phyloP scores from a whole-genome alignment of 1,140 invertebrate species.

The Hetaerina americana region DNA sequence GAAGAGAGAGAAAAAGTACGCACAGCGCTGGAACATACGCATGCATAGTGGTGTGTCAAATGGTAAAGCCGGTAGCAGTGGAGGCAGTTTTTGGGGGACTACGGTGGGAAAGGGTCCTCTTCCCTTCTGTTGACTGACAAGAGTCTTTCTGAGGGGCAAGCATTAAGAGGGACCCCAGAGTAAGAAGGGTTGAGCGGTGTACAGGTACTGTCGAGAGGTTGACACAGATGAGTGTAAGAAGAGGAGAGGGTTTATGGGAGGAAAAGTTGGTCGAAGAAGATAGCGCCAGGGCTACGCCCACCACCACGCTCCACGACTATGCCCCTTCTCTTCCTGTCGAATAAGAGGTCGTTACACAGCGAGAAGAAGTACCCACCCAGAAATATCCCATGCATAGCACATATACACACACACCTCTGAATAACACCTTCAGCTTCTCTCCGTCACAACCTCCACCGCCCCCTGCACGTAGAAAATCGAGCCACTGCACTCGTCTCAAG shows the following conservation, averaged over 20 bases:
- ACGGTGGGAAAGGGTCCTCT: neutral
- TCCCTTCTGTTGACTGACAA: neutral
- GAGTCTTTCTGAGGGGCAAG: neutral
- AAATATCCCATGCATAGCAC: neutral
- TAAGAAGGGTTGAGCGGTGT: too few relatives aligned
- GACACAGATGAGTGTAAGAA: too few relatives aligned
- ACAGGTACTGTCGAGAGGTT: too few relatives aligned
- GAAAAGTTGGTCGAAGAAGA: neutral
- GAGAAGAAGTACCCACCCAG: neutral
- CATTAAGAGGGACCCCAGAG: neutral
- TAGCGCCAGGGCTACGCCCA: neutral
- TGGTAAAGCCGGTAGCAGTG: neutral
- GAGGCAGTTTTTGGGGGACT: too few relatives aligned
- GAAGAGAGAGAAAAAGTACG: neutral
- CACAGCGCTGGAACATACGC: neutral
- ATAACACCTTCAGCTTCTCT: too few relatives aligned
- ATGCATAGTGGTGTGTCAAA: too few relatives aligned
- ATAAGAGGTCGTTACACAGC: neutral
- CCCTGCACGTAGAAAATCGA: neutral
- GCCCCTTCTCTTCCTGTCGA: too few relatives aligned
- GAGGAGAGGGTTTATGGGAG: too few relatives aligned
- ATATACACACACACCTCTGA: too few relatives aligned
- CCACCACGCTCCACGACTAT: neutral
- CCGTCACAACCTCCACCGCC: neutral
- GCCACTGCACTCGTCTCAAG: neutral